Conservation (phyloP, 2,113 vertebrate species). For the Notothenia rossii region DNA sequence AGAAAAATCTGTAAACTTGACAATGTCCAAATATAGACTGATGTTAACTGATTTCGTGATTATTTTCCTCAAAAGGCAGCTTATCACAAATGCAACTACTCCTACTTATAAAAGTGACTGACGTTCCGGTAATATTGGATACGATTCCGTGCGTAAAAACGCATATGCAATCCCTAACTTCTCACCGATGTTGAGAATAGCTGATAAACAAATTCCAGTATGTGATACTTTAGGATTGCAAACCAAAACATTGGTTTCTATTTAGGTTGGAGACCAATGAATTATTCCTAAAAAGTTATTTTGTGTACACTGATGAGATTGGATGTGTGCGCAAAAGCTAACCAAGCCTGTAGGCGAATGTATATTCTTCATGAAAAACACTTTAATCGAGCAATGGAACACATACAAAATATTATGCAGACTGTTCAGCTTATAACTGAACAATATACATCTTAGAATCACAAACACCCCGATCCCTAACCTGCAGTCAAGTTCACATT, state of each 20-base stretch:
- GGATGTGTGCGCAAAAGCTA: background rate
- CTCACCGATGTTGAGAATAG: background rate
- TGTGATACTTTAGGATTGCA: background rate
- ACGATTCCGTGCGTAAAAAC: slow-evolving; percentile 17
- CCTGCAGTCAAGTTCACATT: slow-evolving; percentile 29
- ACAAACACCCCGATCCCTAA: background rate
- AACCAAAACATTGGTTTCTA: background rate
- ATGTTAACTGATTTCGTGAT: background rate
- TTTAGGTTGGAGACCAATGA: background rate
- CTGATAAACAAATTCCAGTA: background rate
- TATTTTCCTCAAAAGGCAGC: background rate
- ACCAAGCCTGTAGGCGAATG: background rate
- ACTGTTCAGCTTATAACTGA: background rate
- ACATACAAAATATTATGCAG: background rate
- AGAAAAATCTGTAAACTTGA: slow-evolving; percentile 12
- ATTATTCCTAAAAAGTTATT: slow-evolving; percentile 12
- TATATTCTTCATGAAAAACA: slow-evolving; percentile 10
- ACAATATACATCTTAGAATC: background rate
- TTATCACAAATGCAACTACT: background rate
- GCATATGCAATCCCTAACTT: background rate
- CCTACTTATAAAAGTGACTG: background rate
- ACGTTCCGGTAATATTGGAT: background rate
- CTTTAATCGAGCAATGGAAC: background rate
- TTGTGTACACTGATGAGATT: background rate
- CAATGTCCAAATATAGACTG: background rate